Conservation (phyloP, 2,113 vertebrate species). For the Lepisosteus osseus region DNA sequence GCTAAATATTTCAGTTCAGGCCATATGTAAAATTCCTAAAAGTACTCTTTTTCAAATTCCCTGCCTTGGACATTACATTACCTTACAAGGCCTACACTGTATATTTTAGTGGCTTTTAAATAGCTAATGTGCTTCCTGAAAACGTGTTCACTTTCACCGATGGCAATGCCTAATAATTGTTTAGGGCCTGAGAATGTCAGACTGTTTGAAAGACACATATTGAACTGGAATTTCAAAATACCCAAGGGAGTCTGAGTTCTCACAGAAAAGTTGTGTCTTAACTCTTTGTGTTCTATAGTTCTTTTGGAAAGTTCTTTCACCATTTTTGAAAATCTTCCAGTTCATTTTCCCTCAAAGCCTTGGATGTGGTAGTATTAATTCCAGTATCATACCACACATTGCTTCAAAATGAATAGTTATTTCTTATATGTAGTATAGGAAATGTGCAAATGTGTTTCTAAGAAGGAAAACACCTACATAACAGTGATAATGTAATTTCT, state of each 20-base stretch:
- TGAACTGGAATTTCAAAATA: neutral
- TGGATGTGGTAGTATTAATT: too few relatives aligned
- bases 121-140: conserved; percentile 10
- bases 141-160: neutral
- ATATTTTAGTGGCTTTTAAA: conserved; percentile 12
- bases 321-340: too few relatives aligned
- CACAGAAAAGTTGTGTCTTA: neutral
- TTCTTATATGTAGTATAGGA: too few relatives aligned
- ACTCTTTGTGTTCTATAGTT: too few relatives aligned
- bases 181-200: conserved; percentile 23
- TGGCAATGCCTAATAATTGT: neutral
- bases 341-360: too few relatives aligned
- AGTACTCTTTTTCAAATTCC: neutral
- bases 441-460: too few relatives aligned
- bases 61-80: conserved; percentile 13
- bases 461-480: too few relatives aligned
- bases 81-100: conserved; percentile 28
- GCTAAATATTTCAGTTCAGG: too few relatives aligned
- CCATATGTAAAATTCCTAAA: too few relatives aligned
- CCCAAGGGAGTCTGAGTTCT: conserved; percentile 12
- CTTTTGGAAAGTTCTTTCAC: too few relatives aligned
- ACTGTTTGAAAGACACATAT: conserved; percentile 6
- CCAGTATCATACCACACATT: too few relatives aligned
- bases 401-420: too few relatives aligned
- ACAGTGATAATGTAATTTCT: neutral